phyloP scores from a whole-genome alignment of 2,113 vertebrate genomes.

The Microcebus murinus region DNA sequence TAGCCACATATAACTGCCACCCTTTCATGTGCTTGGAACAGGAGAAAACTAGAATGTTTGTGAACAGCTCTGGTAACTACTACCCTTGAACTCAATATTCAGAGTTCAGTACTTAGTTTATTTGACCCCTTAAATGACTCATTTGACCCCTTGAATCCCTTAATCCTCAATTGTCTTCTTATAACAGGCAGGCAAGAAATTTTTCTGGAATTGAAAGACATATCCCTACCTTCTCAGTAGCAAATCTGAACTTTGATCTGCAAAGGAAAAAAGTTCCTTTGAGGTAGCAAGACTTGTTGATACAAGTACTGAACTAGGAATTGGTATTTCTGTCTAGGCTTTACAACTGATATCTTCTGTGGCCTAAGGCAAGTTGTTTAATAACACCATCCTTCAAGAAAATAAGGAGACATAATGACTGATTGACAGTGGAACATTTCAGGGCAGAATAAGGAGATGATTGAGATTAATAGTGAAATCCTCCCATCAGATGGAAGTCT shows the following conservation, averaged over 20 bases:
- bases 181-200: background rate
- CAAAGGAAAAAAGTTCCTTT: background rate
- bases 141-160: background rate
- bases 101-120: background rate
- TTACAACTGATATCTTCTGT: background rate
- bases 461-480: constrained; percentile 49
- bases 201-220: background rate
- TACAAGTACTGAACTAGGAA: background rate
- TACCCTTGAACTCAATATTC: background rate
- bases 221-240: background rate
- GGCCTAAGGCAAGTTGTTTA: constrained; percentile 37
- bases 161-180: background rate
- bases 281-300: background rate
- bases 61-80: background rate
- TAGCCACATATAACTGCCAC: background rate
- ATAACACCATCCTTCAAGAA: constrained; percentile 51
- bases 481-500: constrained; percentile 44
- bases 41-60: background rate
- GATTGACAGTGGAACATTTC: constrained; percentile 50
- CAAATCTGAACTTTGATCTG: constrained; percentile 18
- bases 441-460: constrained; percentile 24
- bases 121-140: background rate
- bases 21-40: background rate
- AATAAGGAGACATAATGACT: constrained; percentile 16
- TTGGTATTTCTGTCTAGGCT: background rate